Evolutionary conservation across 2,113 vertebrate genomes (phyloP), one percentile per base, ranked within the genome.

Genomic region (Hepsetus odoe): DNA sequence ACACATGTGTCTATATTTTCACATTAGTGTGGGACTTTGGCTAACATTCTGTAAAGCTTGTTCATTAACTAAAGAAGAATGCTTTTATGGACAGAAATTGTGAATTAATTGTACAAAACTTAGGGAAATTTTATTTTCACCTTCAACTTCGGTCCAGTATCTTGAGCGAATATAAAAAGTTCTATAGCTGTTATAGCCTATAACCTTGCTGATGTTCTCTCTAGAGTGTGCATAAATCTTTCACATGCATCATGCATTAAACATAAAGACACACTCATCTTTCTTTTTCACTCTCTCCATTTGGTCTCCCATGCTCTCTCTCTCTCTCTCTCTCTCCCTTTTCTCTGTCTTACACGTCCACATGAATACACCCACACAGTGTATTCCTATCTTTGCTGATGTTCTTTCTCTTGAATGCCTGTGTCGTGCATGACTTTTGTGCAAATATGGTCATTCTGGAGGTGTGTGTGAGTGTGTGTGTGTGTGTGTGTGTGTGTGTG

Each of bases 231-330:
- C 71, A 82, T 85, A 22, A 78, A 85, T 80, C 70, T 82, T 86
- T 86, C 73, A 86, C 61, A 73, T 72, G 53, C 38, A 73, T 81
- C 67, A 82, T 79, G 28, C 79, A 83, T 86, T 68, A 81, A 70
- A 53, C 73, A 82, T 83, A 72, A 86, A 72, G 62, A 61, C 62
- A 72, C 46, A 13, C 14, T 30, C 13, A 53, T 74, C 22, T 24
- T 68, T 71, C 65, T 74, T 56, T 55, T n/a, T 26, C n/a, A 24
- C 56, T 70, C 38, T 61, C 67, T 42, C 38, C 9, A 14, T 16
- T 33, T 73, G 24, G 38, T 59, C 69, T 18, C 61, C 46, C 42
- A 67, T 46, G 20, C 72, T 61, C 35, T 56, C 16, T 44, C 24
- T 46, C 18, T 46, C 42, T 69, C 16, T 59, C 53, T 28, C 38